Conservation (phyloP, 2,113 vertebrate genomes). For the Sylvilagus bachmani region DNA sequence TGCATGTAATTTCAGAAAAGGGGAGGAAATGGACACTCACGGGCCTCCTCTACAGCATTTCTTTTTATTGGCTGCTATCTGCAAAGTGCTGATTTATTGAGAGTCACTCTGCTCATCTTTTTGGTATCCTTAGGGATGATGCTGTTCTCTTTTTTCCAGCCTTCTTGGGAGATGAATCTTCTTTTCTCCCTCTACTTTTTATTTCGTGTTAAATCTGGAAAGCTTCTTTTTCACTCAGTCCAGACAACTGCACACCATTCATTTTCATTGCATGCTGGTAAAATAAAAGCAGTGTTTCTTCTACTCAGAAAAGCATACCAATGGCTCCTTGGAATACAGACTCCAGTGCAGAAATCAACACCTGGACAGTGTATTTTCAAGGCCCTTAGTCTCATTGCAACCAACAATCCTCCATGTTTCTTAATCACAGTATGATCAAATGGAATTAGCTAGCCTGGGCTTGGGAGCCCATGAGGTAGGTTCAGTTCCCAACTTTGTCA, state of each 20-base stretch:
- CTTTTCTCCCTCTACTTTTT: not conserved
- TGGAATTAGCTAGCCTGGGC: not conserved
- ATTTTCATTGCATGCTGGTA: not conserved
- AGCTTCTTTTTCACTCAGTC: constrained; percentile 21
- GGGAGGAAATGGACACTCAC: constrained; percentile 27
- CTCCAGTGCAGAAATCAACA: not conserved
- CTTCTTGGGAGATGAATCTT: constrained; percentile 61
- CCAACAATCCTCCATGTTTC: rapidly evolving
- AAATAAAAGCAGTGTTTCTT: not conserved
- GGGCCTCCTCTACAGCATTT: not conserved
- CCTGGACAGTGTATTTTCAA: not conserved
- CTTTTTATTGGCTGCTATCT: constrained; percentile 69
- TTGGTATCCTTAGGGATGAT: constrained; percentile 24
- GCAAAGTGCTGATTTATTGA: constrained; percentile 62
- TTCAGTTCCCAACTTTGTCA: not conserved
- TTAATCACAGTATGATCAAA: not conserved
- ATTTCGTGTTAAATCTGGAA: constrained; percentile 58
- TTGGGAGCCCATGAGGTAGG: not conserved
- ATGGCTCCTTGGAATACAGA: not conserved
- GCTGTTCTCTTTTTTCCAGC: constrained; percentile 49
- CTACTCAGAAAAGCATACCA: not conserved
- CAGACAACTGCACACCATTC: constrained; percentile 27
- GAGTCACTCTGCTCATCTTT: constrained; percentile 18
- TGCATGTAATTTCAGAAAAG: constrained; percentile 59
- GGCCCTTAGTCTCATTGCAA: not conserved